A percentile compares a stretch with the other conserved stretches of the same genome.
These are phyloP conservation scores for Watsonalla binaria DNA, from an alignment of 2,888 invertebrate species.

Conservation along the genomic window DNA sequence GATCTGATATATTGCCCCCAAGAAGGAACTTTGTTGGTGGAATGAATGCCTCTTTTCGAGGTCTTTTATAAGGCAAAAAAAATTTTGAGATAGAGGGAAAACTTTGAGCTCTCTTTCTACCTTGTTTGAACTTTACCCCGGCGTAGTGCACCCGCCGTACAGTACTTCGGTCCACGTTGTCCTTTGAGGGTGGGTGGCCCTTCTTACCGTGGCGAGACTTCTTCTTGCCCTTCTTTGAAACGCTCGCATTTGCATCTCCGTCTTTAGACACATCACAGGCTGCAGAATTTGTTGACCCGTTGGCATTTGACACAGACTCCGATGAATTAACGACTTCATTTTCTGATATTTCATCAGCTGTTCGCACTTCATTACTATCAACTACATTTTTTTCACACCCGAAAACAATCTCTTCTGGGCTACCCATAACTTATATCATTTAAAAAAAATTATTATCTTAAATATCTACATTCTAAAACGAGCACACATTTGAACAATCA, in stretches of 20 bases:
- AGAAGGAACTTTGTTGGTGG: conserved; percentile 95
- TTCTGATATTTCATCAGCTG: conserved; percentile 50
- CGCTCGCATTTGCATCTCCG: conserved; percentile 40
- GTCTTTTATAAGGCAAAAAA: conserved; percentile 85
- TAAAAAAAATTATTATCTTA: conserved; percentile 1
- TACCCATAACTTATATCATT: conserved; percentile 55
- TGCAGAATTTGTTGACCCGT: conserved; percentile 32
- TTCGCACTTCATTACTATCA: conserved; percentile 43
- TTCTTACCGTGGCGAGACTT: conserved; percentile 70
- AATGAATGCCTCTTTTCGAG: conserved; percentile 86
- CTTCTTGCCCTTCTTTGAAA: conserved; percentile 64
- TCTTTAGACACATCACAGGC: conserved; percentile 55
- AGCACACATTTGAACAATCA: conserved; percentile 48
- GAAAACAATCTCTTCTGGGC: conserved; percentile 54
- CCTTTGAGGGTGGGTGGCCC: conserved; percentile 58
- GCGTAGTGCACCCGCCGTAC: conserved; percentile 63
- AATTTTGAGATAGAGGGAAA: conserved; percentile 85
- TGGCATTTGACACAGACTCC: conserved; percentile 42
- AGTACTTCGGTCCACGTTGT: conserved; percentile 55
- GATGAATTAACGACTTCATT: conserved; percentile 45
- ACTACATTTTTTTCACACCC: conserved; percentile 41
- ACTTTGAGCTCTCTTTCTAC: conserved; percentile 83
- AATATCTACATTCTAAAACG: conserved; percentile 45
- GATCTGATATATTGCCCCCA: conserved; percentile 97
- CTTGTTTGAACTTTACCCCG: conserved; percentile 68